Evolutionary conservation across 2,888 invertebrate species (phyloP).

Genomic region (Cheiracanthium punctorium): DNA sequence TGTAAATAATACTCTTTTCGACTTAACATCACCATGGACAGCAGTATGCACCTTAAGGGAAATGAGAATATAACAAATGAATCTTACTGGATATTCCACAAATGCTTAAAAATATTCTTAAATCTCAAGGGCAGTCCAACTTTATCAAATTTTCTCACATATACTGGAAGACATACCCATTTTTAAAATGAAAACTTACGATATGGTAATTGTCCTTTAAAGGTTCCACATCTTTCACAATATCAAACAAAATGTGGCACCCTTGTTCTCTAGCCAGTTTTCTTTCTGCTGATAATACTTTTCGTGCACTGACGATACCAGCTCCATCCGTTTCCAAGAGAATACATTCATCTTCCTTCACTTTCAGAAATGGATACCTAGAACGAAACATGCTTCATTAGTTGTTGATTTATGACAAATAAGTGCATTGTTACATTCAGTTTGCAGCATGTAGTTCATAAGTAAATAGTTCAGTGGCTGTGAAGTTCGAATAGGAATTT

Average conservation of each 20-base stretch:
- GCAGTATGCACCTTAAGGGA: slow-evolving; percentile 29
- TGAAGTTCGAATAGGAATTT: too few species aligned
- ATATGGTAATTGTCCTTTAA: neutral
- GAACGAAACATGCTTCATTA: too few species aligned
- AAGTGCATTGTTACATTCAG: too few species aligned
- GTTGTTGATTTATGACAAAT: too few species aligned
- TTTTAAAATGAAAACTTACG: neutral
- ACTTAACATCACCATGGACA: slow-evolving; percentile 9
- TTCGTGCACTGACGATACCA: slow-evolving; percentile 40
- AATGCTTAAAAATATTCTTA: too few species aligned
- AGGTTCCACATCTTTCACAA: neutral
- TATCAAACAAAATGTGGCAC: slow-evolving; percentile 16
- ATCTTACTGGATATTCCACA: too few species aligned
- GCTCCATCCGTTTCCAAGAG: slow-evolving; percentile 36
- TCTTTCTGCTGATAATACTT: slow-evolving; percentile 42
- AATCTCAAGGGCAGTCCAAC: too few species aligned
- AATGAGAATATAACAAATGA: neutral
- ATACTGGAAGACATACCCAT: too few species aligned
- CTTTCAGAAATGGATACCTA: slow-evolving; percentile 43
- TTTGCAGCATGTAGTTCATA: too few species aligned
- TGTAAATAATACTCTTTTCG: slow-evolving; percentile 43
- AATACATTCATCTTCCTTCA: slow-evolving; percentile 19
- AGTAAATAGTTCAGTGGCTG: too few species aligned
- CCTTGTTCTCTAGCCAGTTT: slow-evolving; percentile 40
- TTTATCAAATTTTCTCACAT: too few species aligned